A percentile compares a stretch with the other conserved stretches of the same genome.
phyloP scores from a whole-genome alignment of 2,797 vertebrate species.

The Heliangelus exortis region DNA sequence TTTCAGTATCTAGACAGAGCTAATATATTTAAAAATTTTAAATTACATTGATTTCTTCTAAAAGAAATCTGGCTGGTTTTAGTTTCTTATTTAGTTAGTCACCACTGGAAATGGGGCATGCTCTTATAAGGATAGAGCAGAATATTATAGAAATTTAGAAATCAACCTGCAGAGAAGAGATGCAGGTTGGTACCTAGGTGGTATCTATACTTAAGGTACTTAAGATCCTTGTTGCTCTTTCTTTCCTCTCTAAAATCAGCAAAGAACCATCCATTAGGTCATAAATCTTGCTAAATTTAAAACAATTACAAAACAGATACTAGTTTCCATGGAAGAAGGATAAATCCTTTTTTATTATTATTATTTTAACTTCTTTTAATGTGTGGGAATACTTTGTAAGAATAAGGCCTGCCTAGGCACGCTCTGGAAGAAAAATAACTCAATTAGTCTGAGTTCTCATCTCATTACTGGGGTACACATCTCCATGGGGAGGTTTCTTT shows the following conservation, averaged over 20 bases:
- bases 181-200: background rate
- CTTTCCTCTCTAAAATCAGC: background rate
- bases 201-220: background rate
- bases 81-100: constrained; percentile 49
- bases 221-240: background rate
- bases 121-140: background rate
- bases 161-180: background rate
- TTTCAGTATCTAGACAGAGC: constrained; percentile 24
- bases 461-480: background rate
- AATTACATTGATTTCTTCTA: constrained; percentile 43
- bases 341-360: background rate
- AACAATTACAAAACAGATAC: background rate
- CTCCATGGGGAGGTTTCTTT: constrained; percentile 4
- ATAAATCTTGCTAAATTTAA: background rate
- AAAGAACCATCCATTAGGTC: background rate
- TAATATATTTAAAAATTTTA: constrained; percentile 17
- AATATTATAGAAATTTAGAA: background rate
- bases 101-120: constrained; percentile 21
- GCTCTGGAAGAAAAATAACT: constrained; percentile 23
- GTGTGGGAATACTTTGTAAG: background rate
- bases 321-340: background rate
- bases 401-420: background rate
- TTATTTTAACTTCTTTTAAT: background rate
- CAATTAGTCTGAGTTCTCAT: background rate
- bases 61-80: constrained; percentile 35